These are phyloP conservation scores for Sebastes jordani DNA, from an alignment of 2,797 vertebrate genomes.

Conservation along the genomic window DNA sequence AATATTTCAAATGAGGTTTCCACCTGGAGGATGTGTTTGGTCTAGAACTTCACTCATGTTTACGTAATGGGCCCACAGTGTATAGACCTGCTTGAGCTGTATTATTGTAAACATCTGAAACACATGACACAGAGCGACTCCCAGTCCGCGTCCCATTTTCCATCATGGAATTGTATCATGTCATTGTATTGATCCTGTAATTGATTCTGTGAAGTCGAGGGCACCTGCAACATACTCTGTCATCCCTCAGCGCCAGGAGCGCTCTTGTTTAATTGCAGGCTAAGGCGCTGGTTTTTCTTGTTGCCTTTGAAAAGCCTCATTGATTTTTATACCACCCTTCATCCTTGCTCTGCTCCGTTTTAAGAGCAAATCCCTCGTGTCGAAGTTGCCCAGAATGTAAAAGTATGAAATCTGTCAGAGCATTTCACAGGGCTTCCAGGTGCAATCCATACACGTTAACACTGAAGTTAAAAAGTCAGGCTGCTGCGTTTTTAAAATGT, in stretches of 20 bases:
- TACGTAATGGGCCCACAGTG: slow-evolving; percentile 21
- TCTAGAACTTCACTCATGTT: slow-evolving; percentile 40
- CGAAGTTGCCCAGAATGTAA: slow-evolving; percentile 67
- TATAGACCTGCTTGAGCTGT: slow-evolving; percentile 36
- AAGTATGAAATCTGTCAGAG: slow-evolving; percentile 72
- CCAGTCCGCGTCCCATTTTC: slow-evolving; percentile 53
- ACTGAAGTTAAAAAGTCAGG: slow-evolving; percentile 29
- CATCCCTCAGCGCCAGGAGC: slow-evolving; percentile 69
- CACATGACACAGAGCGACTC: slow-evolving; percentile 41
- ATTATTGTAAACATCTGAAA: slow-evolving; percentile 67
- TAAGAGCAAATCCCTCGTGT: slow-evolving; percentile 74
- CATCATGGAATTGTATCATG: slow-evolving; percentile 76
- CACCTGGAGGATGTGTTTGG: slow-evolving; percentile 46
- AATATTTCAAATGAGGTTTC: slow-evolving; percentile 43
- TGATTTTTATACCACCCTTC: slow-evolving; percentile 80
- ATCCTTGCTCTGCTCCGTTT: slow-evolving; percentile 68
- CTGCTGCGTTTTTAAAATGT: slow-evolving; percentile 10
- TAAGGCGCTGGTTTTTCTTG: slow-evolving; percentile 76
- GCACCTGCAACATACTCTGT: slow-evolving; percentile 69
- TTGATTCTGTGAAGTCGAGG: slow-evolving; percentile 75
- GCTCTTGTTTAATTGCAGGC: slow-evolving; percentile 79
- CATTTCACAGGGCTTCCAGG: slow-evolving; percentile 66
- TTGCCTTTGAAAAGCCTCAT: slow-evolving; percentile 82
- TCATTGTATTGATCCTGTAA: slow-evolving; percentile 74
- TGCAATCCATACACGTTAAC: slow-evolving; percentile 65